These are phyloP conservation scores for Saccopteryx leptura DNA, from an alignment of 2,113 vertebrate genomes.

Conservation along the genomic window DNA sequence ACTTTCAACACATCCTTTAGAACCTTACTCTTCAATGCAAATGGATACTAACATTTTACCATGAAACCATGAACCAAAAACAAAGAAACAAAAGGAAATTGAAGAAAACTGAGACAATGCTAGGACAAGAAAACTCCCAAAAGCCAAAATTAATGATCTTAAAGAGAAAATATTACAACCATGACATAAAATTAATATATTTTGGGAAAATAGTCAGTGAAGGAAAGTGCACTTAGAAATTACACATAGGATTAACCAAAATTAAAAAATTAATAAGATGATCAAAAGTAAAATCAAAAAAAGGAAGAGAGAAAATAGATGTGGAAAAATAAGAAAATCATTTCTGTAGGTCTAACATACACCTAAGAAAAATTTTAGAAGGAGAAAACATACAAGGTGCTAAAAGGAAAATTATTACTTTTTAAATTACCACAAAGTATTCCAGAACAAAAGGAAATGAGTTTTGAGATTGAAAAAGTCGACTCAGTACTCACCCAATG, in stretches of 20 bases:
- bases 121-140: background rate
- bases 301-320: background rate
- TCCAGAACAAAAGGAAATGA: background rate
- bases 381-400: background rate
- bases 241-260: background rate
- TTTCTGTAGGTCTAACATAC: background rate
- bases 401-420: background rate
- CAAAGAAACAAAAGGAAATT: background rate
- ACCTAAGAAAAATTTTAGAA: background rate
- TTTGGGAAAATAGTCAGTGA: slow-evolving; percentile 29
- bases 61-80: background rate
- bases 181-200: slow-evolving; percentile 29
- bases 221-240: background rate
- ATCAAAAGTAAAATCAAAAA: background rate
- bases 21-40: background rate
- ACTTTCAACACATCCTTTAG: background rate
- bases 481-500: background rate
- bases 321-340: slow-evolving; percentile 9
- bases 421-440: background rate
- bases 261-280: background rate
- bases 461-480: background rate
- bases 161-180: background rate
- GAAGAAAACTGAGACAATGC: background rate
- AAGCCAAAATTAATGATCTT: slow-evolving; percentile 4
- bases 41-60: background rate